Evolutionary conservation across 2,888 invertebrate species (phyloP).

Genomic region (Petrophora chlorosata): DNA sequence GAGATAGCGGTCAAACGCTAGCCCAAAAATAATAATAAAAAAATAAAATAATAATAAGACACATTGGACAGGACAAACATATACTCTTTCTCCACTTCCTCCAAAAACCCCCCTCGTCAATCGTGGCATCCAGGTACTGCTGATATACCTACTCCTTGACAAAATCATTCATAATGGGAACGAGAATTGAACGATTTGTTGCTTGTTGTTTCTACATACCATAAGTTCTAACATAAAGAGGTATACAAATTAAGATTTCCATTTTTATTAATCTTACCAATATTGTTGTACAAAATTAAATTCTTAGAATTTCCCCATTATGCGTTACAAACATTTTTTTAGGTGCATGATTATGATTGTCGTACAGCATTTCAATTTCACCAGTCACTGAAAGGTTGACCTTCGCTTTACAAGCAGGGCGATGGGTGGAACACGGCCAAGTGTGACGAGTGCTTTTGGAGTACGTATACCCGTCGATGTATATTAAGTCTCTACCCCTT

Average conservation of each 20-base stretch:
- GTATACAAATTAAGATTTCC: not conserved
- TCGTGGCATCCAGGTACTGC: no score
- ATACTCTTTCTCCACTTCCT: no score
- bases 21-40: no score
- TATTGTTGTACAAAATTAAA: not conserved
- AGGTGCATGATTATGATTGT: slow-evolving; percentile 5
- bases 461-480: slow-evolving; percentile 39
- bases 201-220: no score
- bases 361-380: not conserved
- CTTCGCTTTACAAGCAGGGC: slow-evolving; percentile 5
- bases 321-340: not conserved
- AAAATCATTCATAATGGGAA: no score
- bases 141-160: no score
- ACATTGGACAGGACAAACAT: no score
- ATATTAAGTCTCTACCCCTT: slow-evolving; percentile 37
- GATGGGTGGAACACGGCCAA: slow-evolving; percentile 40
- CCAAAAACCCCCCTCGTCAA: no score
- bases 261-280: not conserved
- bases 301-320: not conserved
- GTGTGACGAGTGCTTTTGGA: slow-evolving; percentile 16
- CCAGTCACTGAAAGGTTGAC: not conserved
- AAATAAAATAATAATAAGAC: no score
- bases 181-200: no score
- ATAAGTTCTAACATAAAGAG: no score
- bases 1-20: no score